These are phyloP conservation scores for Rhimphoctona megacephalus DNA, from an alignment of 2,888 invertebrate species.

Conservation along the genomic window DNA sequence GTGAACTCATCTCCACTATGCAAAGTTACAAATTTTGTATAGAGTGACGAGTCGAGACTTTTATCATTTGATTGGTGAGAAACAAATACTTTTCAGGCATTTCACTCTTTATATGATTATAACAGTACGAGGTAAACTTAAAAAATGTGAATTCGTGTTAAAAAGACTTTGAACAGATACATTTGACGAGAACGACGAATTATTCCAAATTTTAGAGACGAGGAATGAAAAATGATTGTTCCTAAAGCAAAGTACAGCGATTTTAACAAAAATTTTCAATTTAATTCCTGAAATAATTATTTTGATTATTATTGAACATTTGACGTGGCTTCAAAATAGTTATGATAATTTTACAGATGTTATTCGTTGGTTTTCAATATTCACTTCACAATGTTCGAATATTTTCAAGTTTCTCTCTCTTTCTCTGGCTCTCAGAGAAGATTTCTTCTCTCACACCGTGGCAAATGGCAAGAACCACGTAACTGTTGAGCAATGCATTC, in stretches of 20 bases:
- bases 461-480: slow-evolving; percentile 26
- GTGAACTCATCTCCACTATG: slow-evolving; percentile 12
- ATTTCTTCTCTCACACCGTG: background rate
- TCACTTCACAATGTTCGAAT: background rate
- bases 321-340: background rate
- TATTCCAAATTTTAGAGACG: background rate
- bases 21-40: slow-evolving; percentile 41
- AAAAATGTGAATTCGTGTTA: background rate
- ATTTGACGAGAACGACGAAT: too few species aligned
- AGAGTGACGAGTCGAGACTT: slow-evolving; percentile 19
- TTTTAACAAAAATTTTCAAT: too few species aligned
- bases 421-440: background rate
- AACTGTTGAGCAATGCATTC: slow-evolving; percentile 60
- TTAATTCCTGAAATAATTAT: background rate
- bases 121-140: background rate
- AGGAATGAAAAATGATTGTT: too few species aligned
- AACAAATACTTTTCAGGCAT: background rate
- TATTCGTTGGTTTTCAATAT: background rate
- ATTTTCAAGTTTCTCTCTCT: background rate
- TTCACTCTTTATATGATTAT: background rate
- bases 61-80: background rate
- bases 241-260: too few species aligned
- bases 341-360: background rate
- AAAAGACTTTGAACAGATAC: background rate
- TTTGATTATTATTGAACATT: background rate